A percentile compares a stretch with the other conserved stretches of the same genome.
phyloP scores from a whole-genome alignment of 2,797 vertebrate species.

The Microhierax caerulescens region DNA sequence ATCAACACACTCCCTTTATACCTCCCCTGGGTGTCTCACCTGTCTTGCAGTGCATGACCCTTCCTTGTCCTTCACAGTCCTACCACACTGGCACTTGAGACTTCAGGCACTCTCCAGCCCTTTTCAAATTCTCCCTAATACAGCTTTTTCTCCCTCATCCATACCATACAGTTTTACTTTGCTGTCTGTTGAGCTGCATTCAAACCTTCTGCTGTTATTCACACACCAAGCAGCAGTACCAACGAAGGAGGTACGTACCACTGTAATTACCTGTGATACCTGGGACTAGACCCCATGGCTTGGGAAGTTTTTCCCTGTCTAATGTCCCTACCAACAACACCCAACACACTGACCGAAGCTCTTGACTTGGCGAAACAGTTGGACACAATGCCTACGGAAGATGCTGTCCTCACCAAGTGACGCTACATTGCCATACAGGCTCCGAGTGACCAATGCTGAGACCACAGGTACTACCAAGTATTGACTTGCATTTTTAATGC shows the following conservation, averaged over 20 bases:
- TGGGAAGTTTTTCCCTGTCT: neutral
- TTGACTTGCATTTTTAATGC: neutral
- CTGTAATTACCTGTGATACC: neutral
- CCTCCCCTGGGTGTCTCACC: neutral
- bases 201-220: neutral
- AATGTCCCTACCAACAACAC: neutral
- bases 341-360: neutral
- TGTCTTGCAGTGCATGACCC: neutral
- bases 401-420: neutral
- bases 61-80: neutral
- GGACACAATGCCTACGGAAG: rapidly evolving
- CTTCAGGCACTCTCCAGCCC: neutral
- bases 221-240: neutral
- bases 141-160: neutral
- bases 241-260: neutral
- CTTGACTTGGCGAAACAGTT: neutral
- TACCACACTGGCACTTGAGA: neutral
- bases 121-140: neutral
- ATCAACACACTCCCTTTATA: neutral
- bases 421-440: neutral
- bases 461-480: neutral
- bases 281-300: neutral
- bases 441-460: neutral
- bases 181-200: neutral
- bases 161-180: neutral